These are phyloP conservation scores for Salvelinus alpinus DNA, from an alignment of 2,113 vertebrate genomes.

Conservation along the genomic window DNA sequence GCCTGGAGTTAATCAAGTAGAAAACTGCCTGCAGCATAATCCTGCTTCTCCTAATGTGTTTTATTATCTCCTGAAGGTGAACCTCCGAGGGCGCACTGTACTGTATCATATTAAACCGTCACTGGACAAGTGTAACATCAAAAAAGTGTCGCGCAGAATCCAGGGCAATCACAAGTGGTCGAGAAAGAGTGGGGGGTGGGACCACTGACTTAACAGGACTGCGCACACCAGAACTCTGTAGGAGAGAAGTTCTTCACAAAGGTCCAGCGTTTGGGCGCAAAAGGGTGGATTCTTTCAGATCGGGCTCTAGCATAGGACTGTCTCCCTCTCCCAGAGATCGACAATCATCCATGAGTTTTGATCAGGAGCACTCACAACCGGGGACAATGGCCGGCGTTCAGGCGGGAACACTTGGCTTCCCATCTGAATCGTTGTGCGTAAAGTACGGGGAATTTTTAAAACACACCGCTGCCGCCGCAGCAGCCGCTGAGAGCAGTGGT, in stretches of 20 bases:
- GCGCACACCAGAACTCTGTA: background rate
- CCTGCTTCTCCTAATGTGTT: background rate
- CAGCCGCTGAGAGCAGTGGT: constrained; percentile 79
- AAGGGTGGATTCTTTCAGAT: constrained; percentile 79
- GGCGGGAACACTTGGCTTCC: constrained; percentile 65
- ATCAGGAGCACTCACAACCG: constrained; percentile 62
- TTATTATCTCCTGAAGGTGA: constrained; percentile 1
- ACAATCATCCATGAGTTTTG: constrained; percentile 75
- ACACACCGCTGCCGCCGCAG: constrained; percentile 43
- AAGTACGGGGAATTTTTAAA: constrained; percentile 70
- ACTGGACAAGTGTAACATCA: background rate
- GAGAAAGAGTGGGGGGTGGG: background rate
- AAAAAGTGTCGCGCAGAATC: background rate
- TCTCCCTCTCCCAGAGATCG: constrained; percentile 57
- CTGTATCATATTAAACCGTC: background rate
- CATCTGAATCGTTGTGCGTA: constrained; percentile 72
- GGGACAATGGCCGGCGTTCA: constrained; percentile 29
- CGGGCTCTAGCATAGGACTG: constrained; percentile 66
- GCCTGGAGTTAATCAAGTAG: background rate
- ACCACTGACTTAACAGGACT: background rate
- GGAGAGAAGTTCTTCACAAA: constrained; percentile 67
- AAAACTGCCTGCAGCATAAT: background rate
- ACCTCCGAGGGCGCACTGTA: background rate
- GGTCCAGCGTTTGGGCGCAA: constrained; percentile 69
- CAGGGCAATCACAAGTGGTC: background rate